Evolutionary conservation across 1,140 invertebrate genomes (phyloP).

Genomic region (Phortica variegata): DNA sequence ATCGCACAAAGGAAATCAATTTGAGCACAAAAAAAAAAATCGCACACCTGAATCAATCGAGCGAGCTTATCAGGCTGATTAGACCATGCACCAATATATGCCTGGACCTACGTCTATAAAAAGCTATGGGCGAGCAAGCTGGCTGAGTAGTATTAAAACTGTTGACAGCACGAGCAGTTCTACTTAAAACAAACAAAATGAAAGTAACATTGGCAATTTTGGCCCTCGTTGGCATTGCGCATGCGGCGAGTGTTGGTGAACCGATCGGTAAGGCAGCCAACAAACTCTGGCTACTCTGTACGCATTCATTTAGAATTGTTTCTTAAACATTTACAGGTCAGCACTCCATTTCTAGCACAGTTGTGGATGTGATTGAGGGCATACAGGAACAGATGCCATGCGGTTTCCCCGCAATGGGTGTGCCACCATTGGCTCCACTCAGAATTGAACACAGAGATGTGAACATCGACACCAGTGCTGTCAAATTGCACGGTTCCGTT

Average conservation of each 20-base stretch:
- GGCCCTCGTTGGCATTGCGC: constrained; percentile 39
- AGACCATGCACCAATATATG: no score
- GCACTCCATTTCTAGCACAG: constrained; percentile 36
- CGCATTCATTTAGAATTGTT: neutral
- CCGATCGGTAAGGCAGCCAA: constrained; percentile 31
- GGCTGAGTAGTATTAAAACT: constrained; percentile 45
- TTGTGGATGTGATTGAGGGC: constrained; percentile 30
- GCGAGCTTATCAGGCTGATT: no score
- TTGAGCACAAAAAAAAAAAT: no score
- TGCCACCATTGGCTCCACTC: constrained; percentile 47
- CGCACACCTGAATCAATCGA: no score
- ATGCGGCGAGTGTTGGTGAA: constrained; percentile 30
- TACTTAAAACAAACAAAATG: constrained; percentile 34
- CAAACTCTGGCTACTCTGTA: neutral
- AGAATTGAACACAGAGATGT: constrained; percentile 34
- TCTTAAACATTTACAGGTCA: neutral
- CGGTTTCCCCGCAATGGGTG: constrained; percentile 38
- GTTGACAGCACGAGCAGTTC: constrained; percentile 34
- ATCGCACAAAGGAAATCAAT: no score
- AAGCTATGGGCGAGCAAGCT: constrained; percentile 13
- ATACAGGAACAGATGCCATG: constrained; percentile 48
- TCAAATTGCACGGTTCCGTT: constrained; percentile 34
- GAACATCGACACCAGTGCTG: constrained; percentile 29
- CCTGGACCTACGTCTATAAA: constrained; percentile 38
- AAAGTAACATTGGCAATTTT: constrained; percentile 34